Evolutionary conservation across 2,888 invertebrate genomes (phyloP).

Genomic region (Cantharis nigra): DNA sequence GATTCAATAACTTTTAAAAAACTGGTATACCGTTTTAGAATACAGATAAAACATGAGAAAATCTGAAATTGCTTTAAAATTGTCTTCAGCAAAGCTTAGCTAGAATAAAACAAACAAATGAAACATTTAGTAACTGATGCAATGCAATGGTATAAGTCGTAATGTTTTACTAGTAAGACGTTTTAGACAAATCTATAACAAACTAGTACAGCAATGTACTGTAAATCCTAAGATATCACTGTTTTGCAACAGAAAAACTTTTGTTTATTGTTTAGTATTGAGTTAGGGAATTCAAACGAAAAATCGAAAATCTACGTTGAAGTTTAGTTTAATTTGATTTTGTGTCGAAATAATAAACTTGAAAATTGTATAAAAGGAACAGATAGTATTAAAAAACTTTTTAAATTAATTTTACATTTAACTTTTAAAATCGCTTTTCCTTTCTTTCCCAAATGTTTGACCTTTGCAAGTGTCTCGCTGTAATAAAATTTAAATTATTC

Average conservation of each 20-base stretch:
- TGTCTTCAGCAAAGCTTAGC: neutral
- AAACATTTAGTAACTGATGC: neutral
- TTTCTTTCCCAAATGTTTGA: neutral
- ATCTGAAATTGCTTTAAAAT: neutral
- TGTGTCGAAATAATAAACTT: neutral
- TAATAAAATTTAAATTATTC: neutral
- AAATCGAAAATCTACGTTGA: neutral
- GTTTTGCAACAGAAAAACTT: constrained; percentile 24
- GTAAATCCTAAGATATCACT: constrained; percentile 27
- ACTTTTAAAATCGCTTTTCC: neutral
- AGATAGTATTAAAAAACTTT: neutral
- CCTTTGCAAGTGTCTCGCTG: neutral
- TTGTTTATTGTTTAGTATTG: constrained; percentile 27
- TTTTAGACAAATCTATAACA: constrained; percentile 26
- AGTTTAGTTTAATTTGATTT: neutral
- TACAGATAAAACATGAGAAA: constrained; percentile 26
- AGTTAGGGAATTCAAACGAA: neutral
- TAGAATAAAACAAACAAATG: constrained; percentile 21
- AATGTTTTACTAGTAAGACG: constrained; percentile 15
- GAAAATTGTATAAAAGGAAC: neutral
- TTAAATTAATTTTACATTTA: neutral
- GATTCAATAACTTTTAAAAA: constrained; percentile 28
- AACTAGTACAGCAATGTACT: constrained; percentile 28
- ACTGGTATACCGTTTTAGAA: constrained; percentile 25
- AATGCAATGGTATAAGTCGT: constrained; percentile 6